Evolutionary conservation across 2,113 vertebrate genomes (phyloP).

Genomic region (Plecotus auritus): DNA sequence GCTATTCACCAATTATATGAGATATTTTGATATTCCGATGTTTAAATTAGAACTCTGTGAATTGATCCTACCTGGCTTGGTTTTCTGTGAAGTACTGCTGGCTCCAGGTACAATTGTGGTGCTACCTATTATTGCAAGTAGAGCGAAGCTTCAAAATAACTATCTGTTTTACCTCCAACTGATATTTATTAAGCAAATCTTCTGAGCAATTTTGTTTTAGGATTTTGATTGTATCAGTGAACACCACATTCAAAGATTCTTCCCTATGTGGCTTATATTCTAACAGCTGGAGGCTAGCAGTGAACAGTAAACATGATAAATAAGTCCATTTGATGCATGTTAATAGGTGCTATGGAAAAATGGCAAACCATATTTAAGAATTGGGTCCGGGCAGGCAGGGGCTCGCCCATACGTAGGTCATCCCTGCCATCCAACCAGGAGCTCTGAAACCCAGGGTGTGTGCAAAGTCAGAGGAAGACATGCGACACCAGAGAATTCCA

Average conservation of each 20-base stretch:
- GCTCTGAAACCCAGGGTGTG: accelerated
- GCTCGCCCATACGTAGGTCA: too few species aligned
- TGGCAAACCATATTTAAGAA: background rate
- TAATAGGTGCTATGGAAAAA: background rate
- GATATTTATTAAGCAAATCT: too few species aligned
- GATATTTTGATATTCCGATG: background rate
- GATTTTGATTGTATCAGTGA: background rate
- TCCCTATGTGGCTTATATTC: background rate
- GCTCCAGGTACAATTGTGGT: background rate
- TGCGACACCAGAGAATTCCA: background rate
- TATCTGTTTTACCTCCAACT: too few species aligned
- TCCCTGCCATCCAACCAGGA: background rate
- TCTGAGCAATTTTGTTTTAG: background rate
- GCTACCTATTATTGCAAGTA: background rate
- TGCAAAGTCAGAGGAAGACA: background rate
- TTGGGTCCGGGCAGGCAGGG: background rate
- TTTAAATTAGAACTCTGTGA: background rate
- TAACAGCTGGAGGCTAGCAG: background rate
- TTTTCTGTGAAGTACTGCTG: background rate
- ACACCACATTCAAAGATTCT: background rate
- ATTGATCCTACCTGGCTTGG: background rate
- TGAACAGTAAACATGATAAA: background rate
- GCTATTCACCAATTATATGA: background rate
- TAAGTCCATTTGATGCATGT: background rate
- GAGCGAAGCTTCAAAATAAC: background rate